Evolutionary conservation across 1,140 invertebrate species (phyloP).

Genomic region (Reticulitermes speratus): DNA sequence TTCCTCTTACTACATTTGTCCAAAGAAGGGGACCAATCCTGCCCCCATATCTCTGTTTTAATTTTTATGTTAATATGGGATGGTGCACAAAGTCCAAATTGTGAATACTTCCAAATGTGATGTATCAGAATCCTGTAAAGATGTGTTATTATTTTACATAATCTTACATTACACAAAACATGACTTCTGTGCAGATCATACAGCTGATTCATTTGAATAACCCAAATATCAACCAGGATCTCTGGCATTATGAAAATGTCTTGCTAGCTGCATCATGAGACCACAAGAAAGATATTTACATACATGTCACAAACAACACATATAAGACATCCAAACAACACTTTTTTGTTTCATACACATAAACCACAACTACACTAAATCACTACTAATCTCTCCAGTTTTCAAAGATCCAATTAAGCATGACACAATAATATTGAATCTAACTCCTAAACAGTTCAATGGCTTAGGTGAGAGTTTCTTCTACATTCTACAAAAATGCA

Average conservation of each 20-base stretch:
- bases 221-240: background rate
- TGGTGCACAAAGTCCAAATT: too few species aligned
- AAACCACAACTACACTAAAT: background rate
- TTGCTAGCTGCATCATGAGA: constrained; percentile 4
- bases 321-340: background rate
- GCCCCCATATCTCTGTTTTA: too few species aligned
- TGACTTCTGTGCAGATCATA: too few species aligned
- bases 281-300: background rate
- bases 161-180: too few species aligned
- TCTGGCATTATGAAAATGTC: background rate
- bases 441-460: background rate
- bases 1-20: too few species aligned
- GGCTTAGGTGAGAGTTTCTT: background rate
- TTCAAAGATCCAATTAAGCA: constrained; percentile 13
- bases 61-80: too few species aligned
- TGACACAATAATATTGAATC: constrained; percentile 12
- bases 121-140: too few species aligned
- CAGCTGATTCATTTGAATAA: background rate
- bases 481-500: background rate
- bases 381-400: constrained; percentile 1
- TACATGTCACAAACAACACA: background rate
- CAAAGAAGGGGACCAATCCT: too few species aligned
- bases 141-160: too few species aligned
- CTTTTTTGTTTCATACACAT: background rate
- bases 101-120: too few species aligned